Evolutionary conservation across 2,888 invertebrate genomes (phyloP), one percentile per base, ranked within the genome.

Genomic region (Caenorhabditis plicata): DNA sequence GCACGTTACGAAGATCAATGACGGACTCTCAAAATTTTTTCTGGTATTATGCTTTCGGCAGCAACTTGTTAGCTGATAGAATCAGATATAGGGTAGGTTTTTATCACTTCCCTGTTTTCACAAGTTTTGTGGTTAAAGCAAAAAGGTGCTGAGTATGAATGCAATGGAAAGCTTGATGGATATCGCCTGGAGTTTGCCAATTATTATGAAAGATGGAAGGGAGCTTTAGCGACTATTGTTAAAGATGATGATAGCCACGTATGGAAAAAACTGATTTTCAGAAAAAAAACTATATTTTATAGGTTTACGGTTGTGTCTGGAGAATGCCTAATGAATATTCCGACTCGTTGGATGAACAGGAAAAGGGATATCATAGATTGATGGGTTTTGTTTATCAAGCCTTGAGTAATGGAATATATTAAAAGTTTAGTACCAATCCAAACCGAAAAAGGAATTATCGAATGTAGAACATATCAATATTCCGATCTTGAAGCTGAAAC

Each of bases 221-320:
- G 78, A 20, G 75, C 73, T 15, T 43, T 76, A 25, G 78, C 78
- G 1, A 65, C 68, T 2, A 43, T 69, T 5, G 35, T 58, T 27
- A 48, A 65, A 27, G 40, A 33, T 15, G 13, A 25, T 20, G 19
- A 20, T 7, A 40, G 20, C 17, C n/a, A 17, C 41, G 8, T n/a
- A 1, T n/a, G 7, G 8, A 7, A 11, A 9, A 40, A 20, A n/a
- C 8, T 5, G 17, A 42, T 27, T 42, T 29, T 27, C 27, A 4
- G 25, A 40, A 25, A 19, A 27, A 4, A 2, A 26, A 17, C n/a
- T n/a, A n/a, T 23, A 52, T 8, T 47, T 60, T 58, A 13, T 23
- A 66, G 61, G 68, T 76, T 11, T 73, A 68, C 57, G 77, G 77
- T 20, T 77, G 77, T 49, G 71, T 77, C 2, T 77, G 75, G 75